Base-by-base conservation (phyloP, 2,113 vertebrate genomes). In the Kryptolebias marmoratus region DNA sequence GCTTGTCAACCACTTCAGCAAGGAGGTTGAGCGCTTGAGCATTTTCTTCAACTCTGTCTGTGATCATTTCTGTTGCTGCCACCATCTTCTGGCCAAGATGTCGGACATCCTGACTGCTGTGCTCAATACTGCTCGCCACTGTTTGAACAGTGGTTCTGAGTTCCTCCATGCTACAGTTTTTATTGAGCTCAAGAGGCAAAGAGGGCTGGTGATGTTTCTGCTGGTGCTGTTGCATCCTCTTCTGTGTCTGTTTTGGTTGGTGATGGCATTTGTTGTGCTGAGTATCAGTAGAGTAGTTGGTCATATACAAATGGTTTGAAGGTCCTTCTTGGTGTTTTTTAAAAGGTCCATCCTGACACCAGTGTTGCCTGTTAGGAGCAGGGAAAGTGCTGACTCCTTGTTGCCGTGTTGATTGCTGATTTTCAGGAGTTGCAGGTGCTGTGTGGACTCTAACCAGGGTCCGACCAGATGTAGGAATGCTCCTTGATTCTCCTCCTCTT, bases 1-100 rank as follows among this genome's bases (percentile, higher is more conserved):
- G 85, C 55, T 91, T 92, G 53, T 93, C 88, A 0, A 93, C 88
- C 71, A 93, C 90, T 65, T 91, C 83, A 1, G 73, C 75, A 1
- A 93, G 78, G 28, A 93, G 79, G 42, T 84, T 75, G 15, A 93
- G 85, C 0, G 92, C 91, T 80, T 88, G 85, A n/a, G 81, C 82
- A 0, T 92, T 91, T 42, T 91, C 90, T 3, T 92, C 90, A 60
- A 81, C 56, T 1, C 53, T 83, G 53, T 84, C 86, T 0, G 83
- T 75, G 47, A 89, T 86, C 65, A 75, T 64, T 48, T 86, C 84
- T 0, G 88, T 89, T 0, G 77, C 87, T 0, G 73, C 80, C 30
- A 72, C 79, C 86, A 91, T 83, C 64, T 75, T 91, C 15, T 84
- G 67, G 11, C 85, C 83, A 1, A 89, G 81, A 11, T 82, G 58